phyloP scores from a whole-genome alignment of 2,888 invertebrate species.

The Fragum fragum region DNA sequence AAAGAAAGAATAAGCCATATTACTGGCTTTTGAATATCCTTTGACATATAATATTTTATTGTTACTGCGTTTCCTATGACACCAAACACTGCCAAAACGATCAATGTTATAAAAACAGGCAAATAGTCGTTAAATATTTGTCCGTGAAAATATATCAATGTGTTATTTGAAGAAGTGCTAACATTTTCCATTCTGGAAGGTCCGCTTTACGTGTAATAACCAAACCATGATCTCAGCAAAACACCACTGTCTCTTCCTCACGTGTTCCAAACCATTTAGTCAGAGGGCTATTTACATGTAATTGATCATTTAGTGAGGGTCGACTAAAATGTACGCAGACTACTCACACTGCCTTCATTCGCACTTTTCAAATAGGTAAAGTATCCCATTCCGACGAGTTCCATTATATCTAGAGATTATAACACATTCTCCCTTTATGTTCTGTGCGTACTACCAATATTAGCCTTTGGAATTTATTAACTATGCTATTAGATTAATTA shows the following conservation, averaged over 20 bases:
- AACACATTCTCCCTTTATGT: neutral
- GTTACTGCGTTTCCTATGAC: slow-evolving; percentile 1
- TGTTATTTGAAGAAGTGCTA: neutral
- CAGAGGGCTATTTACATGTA: neutral
- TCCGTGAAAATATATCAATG: neutral
- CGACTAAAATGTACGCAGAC: neutral
- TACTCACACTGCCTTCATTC: neutral
- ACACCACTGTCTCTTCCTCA: neutral
- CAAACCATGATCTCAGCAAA: neutral
- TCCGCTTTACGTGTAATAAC: neutral
- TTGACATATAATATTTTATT: slow-evolving; percentile 8
- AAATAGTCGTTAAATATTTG: neutral
- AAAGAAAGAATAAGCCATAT: neutral
- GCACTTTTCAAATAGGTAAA: neutral
- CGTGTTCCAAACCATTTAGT: neutral
- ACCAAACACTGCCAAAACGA: neutral
- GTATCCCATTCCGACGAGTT: neutral
- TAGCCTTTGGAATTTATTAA: neutral
- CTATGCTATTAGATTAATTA: neutral
- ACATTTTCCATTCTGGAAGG: neutral
- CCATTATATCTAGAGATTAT: neutral
- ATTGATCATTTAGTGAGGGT: slow-evolving; percentile 2
- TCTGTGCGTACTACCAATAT: neutral
- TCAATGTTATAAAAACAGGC: neutral
- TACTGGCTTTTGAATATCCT: neutral